These are phyloP conservation scores for Actinopyga echinites DNA, from an alignment of 53 echinoderm and acorn worm genomes.

Conservation along the genomic window DNA sequence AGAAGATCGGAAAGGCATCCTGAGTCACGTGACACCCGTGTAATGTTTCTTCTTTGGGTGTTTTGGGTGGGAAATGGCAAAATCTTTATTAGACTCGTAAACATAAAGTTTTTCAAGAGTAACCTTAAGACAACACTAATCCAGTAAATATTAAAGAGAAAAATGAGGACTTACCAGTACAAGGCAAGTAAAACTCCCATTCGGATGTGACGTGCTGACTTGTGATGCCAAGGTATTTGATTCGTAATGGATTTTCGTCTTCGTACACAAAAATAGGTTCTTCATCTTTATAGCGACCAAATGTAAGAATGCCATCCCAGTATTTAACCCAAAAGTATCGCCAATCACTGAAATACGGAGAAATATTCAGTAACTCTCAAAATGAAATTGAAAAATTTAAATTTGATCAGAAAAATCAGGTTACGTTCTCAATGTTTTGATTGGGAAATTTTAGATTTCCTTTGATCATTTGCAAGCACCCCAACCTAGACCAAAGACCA, in stretches of 20 bases:
- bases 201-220: not conserved
- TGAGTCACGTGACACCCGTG: too few relatives aligned
- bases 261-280: not conserved
- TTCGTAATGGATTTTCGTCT: not conserved
- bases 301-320: not conserved
- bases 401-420: not conserved
- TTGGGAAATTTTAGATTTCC: not conserved
- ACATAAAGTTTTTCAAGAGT: too few relatives aligned
- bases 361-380: not conserved
- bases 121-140: too few relatives aligned
- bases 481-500: too few relatives aligned
- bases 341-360: not conserved
- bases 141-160: too few relatives aligned
- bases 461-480: not conserved
- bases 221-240: not conserved
- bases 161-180: not conserved
- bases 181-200: constrained; percentile 7
- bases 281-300: not conserved
- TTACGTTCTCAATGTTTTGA: not conserved
- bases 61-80: too few relatives aligned
- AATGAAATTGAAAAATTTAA: not conserved
- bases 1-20: too few relatives aligned
- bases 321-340: constrained; percentile 23
- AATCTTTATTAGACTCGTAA: too few relatives aligned
- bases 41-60: too few relatives aligned